Conservation (phyloP, 92 coral and sea anemone genomes). For the Parazoanthus atlanticus region DNA sequence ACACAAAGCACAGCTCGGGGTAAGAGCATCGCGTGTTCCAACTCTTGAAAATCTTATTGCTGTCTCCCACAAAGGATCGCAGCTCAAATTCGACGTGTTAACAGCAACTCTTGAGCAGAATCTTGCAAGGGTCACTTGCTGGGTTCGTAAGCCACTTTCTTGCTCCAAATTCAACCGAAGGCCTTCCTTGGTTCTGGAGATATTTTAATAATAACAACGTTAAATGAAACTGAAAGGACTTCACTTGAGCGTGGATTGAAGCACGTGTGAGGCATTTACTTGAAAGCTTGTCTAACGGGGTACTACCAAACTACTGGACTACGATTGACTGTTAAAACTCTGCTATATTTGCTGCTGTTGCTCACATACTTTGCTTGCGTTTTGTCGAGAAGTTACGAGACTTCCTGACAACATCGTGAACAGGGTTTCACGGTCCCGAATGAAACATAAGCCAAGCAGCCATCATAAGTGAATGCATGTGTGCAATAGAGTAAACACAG, state of each 20-base stretch:
- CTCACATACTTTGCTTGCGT: constrained; percentile 20
- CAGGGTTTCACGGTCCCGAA: constrained; percentile 25
- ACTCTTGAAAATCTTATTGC: neutral
- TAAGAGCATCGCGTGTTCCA: constrained; percentile 54
- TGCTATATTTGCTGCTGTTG: neutral
- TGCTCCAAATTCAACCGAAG: constrained; percentile 46
- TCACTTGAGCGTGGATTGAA: constrained; percentile 9
- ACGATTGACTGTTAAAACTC: neutral
- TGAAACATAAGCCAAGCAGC: constrained; percentile 57
- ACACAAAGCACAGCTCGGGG: constrained; percentile 53
- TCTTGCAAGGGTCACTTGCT: constrained; percentile 14
- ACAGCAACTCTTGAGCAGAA: constrained; percentile 27
- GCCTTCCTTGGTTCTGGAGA: constrained; percentile 64
- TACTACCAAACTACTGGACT: neutral
- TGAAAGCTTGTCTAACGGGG: constrained; percentile 30
- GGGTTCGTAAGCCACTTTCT: constrained; percentile 16
- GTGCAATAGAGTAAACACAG: constrained; percentile 56
- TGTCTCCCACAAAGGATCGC: constrained; percentile 5
- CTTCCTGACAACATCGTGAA: constrained; percentile 40
- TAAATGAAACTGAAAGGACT: constrained; percentile 33
- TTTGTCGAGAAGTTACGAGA: constrained; percentile 29
- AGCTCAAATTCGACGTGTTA: constrained; percentile 38
- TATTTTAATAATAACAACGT: constrained; percentile 61
- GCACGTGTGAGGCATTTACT: constrained; percentile 43
- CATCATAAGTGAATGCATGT: constrained; percentile 54